Percentiles rank a stretch among this genome's conserved stretches.
These are phyloP conservation scores for Ptyas mucosa DNA, from an alignment of 2,113 vertebrate genomes.

Conservation along the genomic window DNA sequence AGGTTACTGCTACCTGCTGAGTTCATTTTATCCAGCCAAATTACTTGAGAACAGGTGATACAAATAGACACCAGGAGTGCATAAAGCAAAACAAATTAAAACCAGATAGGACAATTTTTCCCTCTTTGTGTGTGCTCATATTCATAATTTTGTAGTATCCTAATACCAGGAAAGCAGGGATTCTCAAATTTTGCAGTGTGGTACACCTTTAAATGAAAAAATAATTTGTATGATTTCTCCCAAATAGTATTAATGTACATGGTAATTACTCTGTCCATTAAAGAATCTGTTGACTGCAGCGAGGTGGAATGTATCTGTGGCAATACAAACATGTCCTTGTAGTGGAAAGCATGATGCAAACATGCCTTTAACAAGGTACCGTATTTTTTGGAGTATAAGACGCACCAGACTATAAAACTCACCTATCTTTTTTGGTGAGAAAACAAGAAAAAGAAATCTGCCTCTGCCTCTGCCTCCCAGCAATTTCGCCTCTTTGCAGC, in stretches of 20 bases:
- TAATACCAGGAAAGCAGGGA: neutral
- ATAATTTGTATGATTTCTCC: neutral
- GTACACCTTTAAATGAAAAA: neutral
- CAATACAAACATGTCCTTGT: neutral
- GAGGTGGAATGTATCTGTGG: neutral
- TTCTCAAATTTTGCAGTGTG: neutral
- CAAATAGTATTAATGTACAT: neutral
- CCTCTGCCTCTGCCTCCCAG: too few species aligned
- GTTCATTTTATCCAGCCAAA: neutral
- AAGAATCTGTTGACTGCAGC: neutral
- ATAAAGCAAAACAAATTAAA: neutral
- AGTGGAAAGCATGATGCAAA: neutral
- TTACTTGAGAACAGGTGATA: neutral
- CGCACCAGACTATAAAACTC: too few species aligned
- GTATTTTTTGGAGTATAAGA: too few species aligned
- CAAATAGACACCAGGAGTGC: neutral
- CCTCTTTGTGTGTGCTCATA: neutral
- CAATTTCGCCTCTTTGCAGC: too few species aligned
- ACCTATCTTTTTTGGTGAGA: too few species aligned
- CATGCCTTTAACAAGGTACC: neutral
- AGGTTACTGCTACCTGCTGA: neutral
- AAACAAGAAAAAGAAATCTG: too few species aligned
- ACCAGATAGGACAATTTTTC: neutral
- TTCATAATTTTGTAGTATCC: neutral
- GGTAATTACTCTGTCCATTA: neutral